A percentile compares a stretch with the other conserved stretches of the same genome.
Evolutionary conservation across 2,113 vertebrate species (phyloP).

Genomic region (Trematocara marginatum): DNA sequence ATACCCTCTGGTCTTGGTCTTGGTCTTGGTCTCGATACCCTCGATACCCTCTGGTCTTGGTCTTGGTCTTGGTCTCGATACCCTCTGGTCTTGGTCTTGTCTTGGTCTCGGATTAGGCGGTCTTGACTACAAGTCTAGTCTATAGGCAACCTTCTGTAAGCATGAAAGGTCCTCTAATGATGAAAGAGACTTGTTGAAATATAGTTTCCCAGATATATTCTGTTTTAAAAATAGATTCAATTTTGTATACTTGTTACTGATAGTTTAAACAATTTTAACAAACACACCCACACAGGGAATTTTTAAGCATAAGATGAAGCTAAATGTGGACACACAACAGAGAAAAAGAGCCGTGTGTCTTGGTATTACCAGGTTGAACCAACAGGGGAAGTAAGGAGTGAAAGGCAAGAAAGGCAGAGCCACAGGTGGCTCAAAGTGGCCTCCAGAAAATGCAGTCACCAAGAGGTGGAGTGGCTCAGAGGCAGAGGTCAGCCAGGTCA

Average conservation of each 20-base stretch:
- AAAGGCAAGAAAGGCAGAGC: background rate
- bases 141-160: background rate
- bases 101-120: too few species aligned
- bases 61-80: too few species aligned
- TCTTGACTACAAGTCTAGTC: too few species aligned
- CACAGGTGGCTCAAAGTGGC: background rate
- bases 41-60: too few species aligned
- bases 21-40: too few species aligned
- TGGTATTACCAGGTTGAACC: background rate
- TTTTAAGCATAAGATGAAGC: background rate
- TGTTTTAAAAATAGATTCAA: background rate
- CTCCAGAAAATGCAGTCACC: background rate
- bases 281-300: background rate
- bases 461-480: background rate
- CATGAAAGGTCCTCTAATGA: background rate
- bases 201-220: background rate
- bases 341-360: background rate
- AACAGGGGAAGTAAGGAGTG: background rate
- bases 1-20: too few species aligned
- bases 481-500: background rate
- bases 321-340: background rate
- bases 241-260: background rate
- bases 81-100: too few species aligned
- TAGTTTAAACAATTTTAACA: background rate
- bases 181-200: background rate